A percentile compares a stretch with the other conserved stretches of the same genome.
Evolutionary conservation across 2,888 invertebrate species (phyloP).

Genomic region (Danaus chrysippus): DNA sequence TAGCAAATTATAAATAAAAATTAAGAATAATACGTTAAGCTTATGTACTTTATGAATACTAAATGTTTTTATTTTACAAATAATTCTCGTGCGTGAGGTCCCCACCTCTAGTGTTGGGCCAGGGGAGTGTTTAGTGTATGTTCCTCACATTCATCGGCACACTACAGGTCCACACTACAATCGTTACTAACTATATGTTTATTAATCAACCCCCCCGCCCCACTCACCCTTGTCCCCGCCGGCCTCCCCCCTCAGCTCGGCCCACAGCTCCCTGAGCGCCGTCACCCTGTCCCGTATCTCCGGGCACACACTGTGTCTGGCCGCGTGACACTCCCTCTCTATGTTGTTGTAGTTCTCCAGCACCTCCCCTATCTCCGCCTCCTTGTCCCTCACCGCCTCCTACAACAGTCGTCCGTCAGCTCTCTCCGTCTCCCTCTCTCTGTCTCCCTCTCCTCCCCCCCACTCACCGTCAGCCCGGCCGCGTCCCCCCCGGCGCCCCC

Average conservation of each 20-base stretch:
- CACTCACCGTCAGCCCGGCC: neutral
- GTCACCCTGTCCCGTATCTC: slow-evolving; percentile 35
- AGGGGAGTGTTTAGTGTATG: too few relatives aligned
- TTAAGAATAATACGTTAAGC: too few relatives aligned
- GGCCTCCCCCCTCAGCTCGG: slow-evolving; percentile 39
- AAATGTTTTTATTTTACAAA: too few relatives aligned
- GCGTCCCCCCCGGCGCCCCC: slow-evolving; percentile 12
- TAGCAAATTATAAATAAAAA: too few relatives aligned
- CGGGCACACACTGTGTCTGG: slow-evolving; percentile 65
- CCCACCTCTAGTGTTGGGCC: slow-evolving; percentile 16
- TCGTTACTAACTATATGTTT: too few relatives aligned
- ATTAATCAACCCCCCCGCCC: neutral
- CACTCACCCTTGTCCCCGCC: neutral
- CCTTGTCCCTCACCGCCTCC: slow-evolving; percentile 73
- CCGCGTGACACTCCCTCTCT: slow-evolving; percentile 70
- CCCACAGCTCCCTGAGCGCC: slow-evolving; percentile 32
- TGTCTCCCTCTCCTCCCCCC: neutral
- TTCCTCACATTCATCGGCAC: too few relatives aligned
- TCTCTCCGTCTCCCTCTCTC: neutral
- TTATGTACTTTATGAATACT: too few relatives aligned
- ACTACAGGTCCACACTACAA: too few relatives aligned
- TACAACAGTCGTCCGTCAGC: slow-evolving; percentile 34
- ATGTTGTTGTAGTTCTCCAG: slow-evolving; percentile 82
- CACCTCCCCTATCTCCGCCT: slow-evolving; percentile 80
- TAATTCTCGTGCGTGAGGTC: slow-evolving; percentile 16